Conservation (phyloP, 2,888 invertebrate genomes). For the Stomorhina lunata region DNA sequence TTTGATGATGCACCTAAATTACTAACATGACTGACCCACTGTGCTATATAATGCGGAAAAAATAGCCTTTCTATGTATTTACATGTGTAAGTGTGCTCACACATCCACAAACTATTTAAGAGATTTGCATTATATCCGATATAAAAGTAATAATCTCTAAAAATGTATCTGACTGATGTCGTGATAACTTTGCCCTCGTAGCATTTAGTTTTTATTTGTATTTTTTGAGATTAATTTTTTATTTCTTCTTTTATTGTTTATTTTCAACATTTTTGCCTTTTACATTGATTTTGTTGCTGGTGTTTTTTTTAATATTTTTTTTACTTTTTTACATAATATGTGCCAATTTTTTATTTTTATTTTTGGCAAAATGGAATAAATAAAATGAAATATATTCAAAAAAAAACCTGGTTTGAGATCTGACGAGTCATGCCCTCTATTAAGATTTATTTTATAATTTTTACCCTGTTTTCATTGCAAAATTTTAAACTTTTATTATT, state of each 20-base stretch:
- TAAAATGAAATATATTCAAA: conserved; percentile 11
- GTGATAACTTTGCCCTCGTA: not conserved
- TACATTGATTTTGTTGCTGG: conserved; percentile 33
- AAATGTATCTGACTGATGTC: not conserved
- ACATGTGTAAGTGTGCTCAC: not conserved
- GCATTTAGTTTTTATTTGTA: conserved; percentile 11
- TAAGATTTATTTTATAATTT: conserved; percentile 39
- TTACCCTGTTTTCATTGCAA: conserved; percentile 38
- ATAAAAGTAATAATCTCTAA: conserved; percentile 16
- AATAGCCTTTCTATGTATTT: conserved; percentile 12
- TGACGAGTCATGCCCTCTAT: conserved; percentile 60
- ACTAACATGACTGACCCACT: conserved; percentile 2
- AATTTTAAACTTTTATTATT: conserved; percentile 39
- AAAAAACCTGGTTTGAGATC: conserved; percentile 48
- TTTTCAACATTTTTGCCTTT: conserved; percentile 41
- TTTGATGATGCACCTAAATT: too few relatives aligned
- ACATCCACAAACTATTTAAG: not conserved
- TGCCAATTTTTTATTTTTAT: conserved; percentile 50
- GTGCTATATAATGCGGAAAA: not conserved
- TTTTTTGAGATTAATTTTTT: conserved; percentile 1
- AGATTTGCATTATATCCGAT: conserved; percentile 1
- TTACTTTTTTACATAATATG: conserved; percentile 60
- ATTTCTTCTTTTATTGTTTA: conserved; percentile 5
- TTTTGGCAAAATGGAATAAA: conserved; percentile 34
- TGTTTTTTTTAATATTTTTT: not conserved